These are phyloP conservation scores for Rousettus madagascariensis DNA, from an alignment of 2,797 vertebrate genomes.

Conservation along the genomic window DNA sequence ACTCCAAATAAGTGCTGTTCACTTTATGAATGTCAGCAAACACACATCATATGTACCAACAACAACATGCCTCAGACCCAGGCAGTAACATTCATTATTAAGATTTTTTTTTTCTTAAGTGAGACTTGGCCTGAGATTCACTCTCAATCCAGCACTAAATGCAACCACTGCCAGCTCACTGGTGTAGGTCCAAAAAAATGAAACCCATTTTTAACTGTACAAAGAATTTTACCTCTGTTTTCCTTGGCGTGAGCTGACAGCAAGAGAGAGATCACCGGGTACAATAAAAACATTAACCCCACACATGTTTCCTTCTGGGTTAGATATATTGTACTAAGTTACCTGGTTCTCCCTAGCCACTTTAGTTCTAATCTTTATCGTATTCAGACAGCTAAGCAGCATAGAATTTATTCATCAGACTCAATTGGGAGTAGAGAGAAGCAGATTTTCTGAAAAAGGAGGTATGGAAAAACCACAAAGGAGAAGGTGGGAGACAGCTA, in stretches of 20 bases:
- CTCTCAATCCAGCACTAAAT: not conserved
- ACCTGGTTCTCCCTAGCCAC: not conserved
- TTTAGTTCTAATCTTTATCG: slow-evolving; percentile 30
- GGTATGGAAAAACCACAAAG: not conserved
- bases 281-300: not conserved
- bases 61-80: not conserved
- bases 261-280: not conserved
- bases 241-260: not conserved
- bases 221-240: not conserved
- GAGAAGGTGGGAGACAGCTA: not conserved
- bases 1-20: not conserved
- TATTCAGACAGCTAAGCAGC: slow-evolving; percentile 47
- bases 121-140: not conserved
- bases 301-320: not conserved
- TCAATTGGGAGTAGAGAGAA: not conserved
- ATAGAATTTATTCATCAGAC: not conserved
- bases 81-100: not conserved
- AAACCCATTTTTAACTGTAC: not conserved
- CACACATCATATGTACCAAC: not conserved
- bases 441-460: not conserved
- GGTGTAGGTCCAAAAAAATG: not conserved
- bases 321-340: not conserved
- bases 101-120: not conserved
- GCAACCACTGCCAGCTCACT: not conserved
- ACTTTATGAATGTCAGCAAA: not conserved